Conservation (phyloP, 2,113 vertebrate genomes). For the Halcyon malimbica region DNA sequence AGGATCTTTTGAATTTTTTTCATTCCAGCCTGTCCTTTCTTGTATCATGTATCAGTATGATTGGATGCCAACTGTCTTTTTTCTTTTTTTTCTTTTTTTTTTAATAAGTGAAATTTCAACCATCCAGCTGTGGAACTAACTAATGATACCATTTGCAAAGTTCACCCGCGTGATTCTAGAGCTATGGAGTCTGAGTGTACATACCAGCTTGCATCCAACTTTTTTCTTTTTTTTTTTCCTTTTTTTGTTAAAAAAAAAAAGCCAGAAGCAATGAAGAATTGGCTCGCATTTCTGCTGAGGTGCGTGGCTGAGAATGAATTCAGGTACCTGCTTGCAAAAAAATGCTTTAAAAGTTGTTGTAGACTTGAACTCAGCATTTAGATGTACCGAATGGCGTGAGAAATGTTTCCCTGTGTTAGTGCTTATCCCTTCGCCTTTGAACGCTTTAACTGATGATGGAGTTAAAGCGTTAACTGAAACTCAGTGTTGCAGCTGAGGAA, state of each 20-base stretch:
- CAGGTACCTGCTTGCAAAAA: not conserved
- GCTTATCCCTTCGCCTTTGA: not conserved
- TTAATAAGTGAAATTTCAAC: not conserved
- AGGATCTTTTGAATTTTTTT: not conserved
- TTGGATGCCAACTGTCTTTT: not conserved
- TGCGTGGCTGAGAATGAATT: not conserved
- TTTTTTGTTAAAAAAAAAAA: not conserved
- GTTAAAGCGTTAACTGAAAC: not conserved
- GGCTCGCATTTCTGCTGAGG: not conserved
- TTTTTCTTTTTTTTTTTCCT: not conserved
- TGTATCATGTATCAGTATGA: not conserved
- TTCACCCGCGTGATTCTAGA: slow-evolving; percentile 9
- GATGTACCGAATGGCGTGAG: not conserved
- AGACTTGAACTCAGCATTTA: not conserved
- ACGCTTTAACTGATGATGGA: not conserved
- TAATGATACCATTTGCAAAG: not conserved
- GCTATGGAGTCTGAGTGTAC: not conserved
- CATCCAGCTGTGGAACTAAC: not conserved
- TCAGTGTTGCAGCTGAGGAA: not conserved
- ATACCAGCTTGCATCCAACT: not conserved
- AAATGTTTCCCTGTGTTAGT: not conserved
- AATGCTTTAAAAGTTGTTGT: not conserved
- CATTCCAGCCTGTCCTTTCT: not conserved
- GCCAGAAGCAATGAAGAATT: not conserved
- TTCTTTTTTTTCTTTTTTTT: not conserved